Base-by-base conservation (phyloP, 2,797 vertebrate genomes). In the Limosa lapponica region DNA sequence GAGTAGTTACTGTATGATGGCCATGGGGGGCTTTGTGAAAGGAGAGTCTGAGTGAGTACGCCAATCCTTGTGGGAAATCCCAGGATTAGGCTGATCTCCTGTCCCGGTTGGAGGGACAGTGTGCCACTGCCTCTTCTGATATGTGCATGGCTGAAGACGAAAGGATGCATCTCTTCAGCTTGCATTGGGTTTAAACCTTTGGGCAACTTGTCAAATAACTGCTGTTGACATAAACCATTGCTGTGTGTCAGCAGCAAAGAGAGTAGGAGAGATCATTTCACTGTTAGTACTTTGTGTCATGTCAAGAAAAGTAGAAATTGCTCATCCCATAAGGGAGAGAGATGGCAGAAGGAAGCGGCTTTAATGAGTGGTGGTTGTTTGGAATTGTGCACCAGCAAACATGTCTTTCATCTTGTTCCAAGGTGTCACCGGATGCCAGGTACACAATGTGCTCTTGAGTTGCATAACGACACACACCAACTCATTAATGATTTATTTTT, bases 161-260 rank as follows among this genome's bases (percentile, higher is more conserved):
- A 65, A 81, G 54, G 41, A 51, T 72, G 28, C 62, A 28, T 89
- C 58, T 75, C 46, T 71, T 55, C 28, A 44, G 43, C 64, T 62
- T 82, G 46, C 23, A 32, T 58, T 34, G 74, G 49, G 22, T 58
- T 87, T 73, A 89, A 74, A 70, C 23, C 32, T 75, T 62, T 55
- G 72, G 92, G 55, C 78, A 87, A 25, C 49, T 79, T 64, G 73
- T 94, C 91, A 91, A 55, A 34, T 80, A 84, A 59, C 73, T 92
- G 66, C 51, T 61, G 41, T 70, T 88, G 78, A 61, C 32, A 46
- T 55, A 82, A 95, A 57, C 62, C 27, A 57, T 82, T 20, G 55
- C 75, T 73, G 30, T 52, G 72, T 1, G 0, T 78, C 62, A 39
- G 72, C 67, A 75, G 62, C 54, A 36, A n/a, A 59, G 88, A 46